phyloP scores from a whole-genome alignment of 2,888 invertebrate genomes.

The Acrobasis repandana region DNA sequence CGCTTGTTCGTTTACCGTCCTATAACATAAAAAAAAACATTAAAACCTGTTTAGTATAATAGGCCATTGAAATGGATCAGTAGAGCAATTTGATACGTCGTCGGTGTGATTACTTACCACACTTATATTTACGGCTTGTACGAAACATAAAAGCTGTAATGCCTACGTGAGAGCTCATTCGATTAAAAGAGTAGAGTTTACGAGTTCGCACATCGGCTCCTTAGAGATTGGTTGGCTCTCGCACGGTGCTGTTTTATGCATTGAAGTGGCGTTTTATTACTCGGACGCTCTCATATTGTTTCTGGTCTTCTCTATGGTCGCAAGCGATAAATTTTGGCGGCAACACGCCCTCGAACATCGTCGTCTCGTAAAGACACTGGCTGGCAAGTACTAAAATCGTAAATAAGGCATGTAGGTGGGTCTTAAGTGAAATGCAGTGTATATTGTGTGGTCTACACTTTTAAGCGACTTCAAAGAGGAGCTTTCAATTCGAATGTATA shows the following conservation, averaged over 20 bases:
- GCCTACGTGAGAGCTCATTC: constrained; percentile 26
- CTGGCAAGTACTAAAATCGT: constrained; percentile 56
- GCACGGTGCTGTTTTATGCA: constrained; percentile 58
- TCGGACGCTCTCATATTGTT: constrained; percentile 48
- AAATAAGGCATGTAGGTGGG: constrained; percentile 52
- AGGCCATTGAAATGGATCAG: background rate
- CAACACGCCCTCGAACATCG: constrained; percentile 61
- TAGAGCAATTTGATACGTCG: background rate
- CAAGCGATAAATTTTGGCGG: constrained; percentile 61
- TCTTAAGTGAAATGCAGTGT: constrained; percentile 36
- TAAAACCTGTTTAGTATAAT: background rate
- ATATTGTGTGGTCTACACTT: background rate
- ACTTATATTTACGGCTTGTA: constrained; percentile 29
- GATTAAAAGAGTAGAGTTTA: constrained; percentile 40
- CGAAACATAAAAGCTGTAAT: constrained; percentile 30
- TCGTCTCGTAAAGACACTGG: constrained; percentile 64
- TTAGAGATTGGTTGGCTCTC: constrained; percentile 36
- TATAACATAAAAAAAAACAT: too few species aligned
- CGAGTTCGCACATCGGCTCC: constrained; percentile 44
- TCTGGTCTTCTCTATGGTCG: constrained; percentile 52
- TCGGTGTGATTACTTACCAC: constrained; percentile 12
- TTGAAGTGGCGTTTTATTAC: constrained; percentile 68
- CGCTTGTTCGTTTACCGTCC: too few species aligned
- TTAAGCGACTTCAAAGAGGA: too few species aligned
- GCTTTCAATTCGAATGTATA: too few species aligned